Evolutionary conservation across 30 jellyfish, hydroid and myxozoan genomes (phyloP).

Genomic region (Hydractinia symbiolongicarpus): DNA sequence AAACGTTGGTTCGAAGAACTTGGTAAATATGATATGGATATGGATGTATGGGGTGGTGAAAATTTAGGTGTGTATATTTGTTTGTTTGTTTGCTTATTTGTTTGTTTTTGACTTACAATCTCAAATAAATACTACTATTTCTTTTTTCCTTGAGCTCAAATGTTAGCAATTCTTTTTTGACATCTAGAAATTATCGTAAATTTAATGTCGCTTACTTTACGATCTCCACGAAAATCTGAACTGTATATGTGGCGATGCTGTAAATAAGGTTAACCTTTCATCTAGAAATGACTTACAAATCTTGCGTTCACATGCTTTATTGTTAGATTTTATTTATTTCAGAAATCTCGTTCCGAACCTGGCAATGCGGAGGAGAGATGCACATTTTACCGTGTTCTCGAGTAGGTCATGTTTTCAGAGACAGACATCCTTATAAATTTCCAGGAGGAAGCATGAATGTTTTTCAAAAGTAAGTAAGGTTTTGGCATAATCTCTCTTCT

Average conservation of each 20-base stretch:
- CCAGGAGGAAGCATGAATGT: constrained; percentile 98
- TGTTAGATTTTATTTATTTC: not conserved
- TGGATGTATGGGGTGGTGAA: constrained; percentile 99
- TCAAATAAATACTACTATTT: not conserved
- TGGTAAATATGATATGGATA: constrained; percentile 85
- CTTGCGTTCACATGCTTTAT: not conserved
- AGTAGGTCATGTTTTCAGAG: constrained; percentile 96
- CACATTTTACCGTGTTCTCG: constrained; percentile 92
- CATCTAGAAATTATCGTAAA: not conserved
- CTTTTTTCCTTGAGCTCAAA: not conserved
- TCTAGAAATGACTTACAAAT: not conserved
- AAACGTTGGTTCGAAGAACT: constrained; percentile 83
- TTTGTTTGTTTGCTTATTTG: not conserved
- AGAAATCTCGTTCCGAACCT: constrained; percentile 90
- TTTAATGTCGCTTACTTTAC: not conserved
- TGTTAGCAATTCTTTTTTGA: not conserved
- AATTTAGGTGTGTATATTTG: constrained; percentile 50
- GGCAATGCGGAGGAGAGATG: constrained; percentile 99
- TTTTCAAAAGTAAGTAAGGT: constrained; percentile 67
- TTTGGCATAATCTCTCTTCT: not conserved
- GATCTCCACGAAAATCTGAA: not conserved
- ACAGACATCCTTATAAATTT: constrained; percentile 91
- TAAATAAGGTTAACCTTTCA: not conserved
- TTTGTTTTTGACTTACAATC: not conserved
- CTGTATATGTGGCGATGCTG: not conserved